Conservation (phyloP, 2,888 invertebrate genomes). For the Eledone cirrhosa region DNA sequence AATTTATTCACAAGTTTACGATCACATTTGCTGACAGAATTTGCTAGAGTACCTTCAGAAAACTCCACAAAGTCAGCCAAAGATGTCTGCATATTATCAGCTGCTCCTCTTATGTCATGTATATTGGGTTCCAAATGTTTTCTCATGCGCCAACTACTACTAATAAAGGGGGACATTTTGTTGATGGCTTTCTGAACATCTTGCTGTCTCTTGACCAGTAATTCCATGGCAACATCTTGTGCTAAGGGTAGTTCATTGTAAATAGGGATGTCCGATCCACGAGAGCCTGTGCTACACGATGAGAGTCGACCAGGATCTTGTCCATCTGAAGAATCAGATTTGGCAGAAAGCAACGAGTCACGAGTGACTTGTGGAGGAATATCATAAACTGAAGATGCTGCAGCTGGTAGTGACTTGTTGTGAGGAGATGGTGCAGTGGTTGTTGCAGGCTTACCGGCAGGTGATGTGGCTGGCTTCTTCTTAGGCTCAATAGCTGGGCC, state of each 20-base stretch:
- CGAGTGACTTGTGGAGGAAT: slow-evolving; percentile 68
- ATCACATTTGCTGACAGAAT: slow-evolving; percentile 74
- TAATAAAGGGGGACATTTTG: slow-evolving; percentile 78
- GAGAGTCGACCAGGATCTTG: slow-evolving; percentile 49
- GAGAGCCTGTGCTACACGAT: slow-evolving; percentile 52
- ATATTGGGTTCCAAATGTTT: slow-evolving; percentile 81
- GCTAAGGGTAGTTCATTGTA: slow-evolving; percentile 75
- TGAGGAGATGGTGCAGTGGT: slow-evolving; percentile 38
- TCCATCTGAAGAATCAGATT: slow-evolving; percentile 53
- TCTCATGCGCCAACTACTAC: slow-evolving; percentile 80
- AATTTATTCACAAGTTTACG: slow-evolving; percentile 57
- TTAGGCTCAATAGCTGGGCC: slow-evolving; percentile 12
- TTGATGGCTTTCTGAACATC: slow-evolving; percentile 85
- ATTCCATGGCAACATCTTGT: slow-evolving; percentile 79
- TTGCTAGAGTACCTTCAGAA: slow-evolving; percentile 86
- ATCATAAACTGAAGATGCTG: slow-evolving; percentile 60
- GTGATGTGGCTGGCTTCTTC: slow-evolving; percentile 21
- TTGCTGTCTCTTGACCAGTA: slow-evolving; percentile 77
- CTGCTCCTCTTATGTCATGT: slow-evolving; percentile 84
- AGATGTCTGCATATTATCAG: slow-evolving; percentile 80
- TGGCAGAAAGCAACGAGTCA: slow-evolving; percentile 58
- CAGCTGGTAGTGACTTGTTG: slow-evolving; percentile 34
- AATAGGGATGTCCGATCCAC: slow-evolving; percentile 48
- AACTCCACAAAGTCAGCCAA: slow-evolving; percentile 89
- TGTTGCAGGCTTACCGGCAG: slow-evolving; percentile 3